A percentile compares a stretch with the other conserved stretches of the same genome.
Conservation (phyloP, 2,888 invertebrate genomes). For the Andricus curvator region DNA sequence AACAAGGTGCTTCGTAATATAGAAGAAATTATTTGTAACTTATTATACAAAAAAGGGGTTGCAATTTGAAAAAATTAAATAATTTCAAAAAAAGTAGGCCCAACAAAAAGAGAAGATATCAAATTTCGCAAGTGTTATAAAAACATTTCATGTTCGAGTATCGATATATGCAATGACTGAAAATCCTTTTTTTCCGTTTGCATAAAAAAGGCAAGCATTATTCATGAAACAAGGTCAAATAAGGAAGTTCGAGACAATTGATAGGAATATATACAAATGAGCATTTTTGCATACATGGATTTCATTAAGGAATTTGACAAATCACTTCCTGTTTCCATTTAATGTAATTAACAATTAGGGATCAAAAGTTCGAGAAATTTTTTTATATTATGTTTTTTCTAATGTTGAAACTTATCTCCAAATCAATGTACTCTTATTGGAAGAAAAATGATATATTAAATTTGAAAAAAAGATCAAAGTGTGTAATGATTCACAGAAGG, state of each 20-base stretch:
- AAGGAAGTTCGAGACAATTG: neutral
- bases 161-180: neutral
- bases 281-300: neutral
- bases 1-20: neutral
- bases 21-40: neutral
- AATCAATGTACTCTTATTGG: no score
- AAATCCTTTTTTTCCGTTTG: neutral
- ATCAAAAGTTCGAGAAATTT: neutral
- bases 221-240: neutral
- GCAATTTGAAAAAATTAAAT: neutral
- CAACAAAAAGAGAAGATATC: neutral
- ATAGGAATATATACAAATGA: neutral
- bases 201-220: neutral
- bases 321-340: neutral
- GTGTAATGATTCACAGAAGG: neutral
- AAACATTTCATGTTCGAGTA: neutral
- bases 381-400: no score
- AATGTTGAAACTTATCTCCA: no score
- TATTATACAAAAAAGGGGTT: neutral
- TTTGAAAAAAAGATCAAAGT: no score
- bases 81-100: no score
- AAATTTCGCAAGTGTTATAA: neutral
- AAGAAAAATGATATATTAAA: no score
- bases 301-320: neutral
- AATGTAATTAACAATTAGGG: no score